These are phyloP conservation scores for Philereme vetulata DNA, from an alignment of 2,888 invertebrate genomes.

Conservation along the genomic window DNA sequence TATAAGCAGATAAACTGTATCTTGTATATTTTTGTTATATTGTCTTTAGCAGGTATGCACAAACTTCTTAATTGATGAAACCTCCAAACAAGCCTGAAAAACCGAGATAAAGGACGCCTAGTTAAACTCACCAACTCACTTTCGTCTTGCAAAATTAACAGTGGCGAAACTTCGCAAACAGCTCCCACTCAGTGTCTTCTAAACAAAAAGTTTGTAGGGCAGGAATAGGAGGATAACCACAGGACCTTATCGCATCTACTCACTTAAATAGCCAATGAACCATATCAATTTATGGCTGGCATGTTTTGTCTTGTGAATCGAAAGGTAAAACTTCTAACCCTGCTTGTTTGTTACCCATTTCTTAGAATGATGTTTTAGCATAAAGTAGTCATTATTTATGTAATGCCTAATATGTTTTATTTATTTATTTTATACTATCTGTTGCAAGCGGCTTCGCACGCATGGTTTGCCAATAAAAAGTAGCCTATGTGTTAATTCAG, in stretches of 20 bases:
- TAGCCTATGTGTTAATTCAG: no score
- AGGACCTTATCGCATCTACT: conserved; percentile 7
- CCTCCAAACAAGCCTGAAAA: conserved; percentile 33
- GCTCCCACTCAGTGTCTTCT: conserved; percentile 41
- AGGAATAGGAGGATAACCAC: conserved; percentile 40
- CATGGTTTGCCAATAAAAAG: no score
- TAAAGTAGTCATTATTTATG: no score
- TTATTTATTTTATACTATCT: no score
- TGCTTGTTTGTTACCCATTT: no score
- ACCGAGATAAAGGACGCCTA: conserved; percentile 37
- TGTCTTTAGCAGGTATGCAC: not conserved
- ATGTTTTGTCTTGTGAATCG: not conserved
- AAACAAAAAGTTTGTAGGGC: conserved; percentile 66
- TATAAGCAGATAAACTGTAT: no score
- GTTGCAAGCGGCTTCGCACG: no score
- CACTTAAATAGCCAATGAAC: not conserved
- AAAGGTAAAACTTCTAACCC: no score
- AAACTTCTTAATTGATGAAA: conserved; percentile 24
- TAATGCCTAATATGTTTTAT: no score
- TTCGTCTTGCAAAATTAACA: conserved; percentile 41
- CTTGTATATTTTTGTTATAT: no score
- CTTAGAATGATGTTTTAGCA: no score
- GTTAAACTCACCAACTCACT: conserved; percentile 28
- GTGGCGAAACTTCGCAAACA: conserved; percentile 43
- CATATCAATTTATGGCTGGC: conserved; percentile 4